These are phyloP conservation scores for Festucalex cinctus DNA, from an alignment of 2,113 vertebrate species.

Conservation along the genomic window DNA sequence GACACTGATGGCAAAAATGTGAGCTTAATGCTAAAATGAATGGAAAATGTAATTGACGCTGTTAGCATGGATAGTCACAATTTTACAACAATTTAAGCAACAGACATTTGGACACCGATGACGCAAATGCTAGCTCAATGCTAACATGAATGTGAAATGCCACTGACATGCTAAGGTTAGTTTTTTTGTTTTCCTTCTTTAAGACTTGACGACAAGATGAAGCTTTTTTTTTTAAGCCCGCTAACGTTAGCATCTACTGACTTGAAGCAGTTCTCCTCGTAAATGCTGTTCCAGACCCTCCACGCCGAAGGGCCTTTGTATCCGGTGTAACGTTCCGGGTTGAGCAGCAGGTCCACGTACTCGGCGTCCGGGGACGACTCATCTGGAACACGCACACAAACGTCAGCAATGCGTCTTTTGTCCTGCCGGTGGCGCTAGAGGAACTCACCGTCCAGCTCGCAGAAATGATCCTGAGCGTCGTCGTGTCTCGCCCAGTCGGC, in stretches of 20 bases:
- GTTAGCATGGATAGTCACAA: too few species aligned
- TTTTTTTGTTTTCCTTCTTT: too few species aligned
- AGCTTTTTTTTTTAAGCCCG: too few species aligned
- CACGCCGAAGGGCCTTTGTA: constrained; percentile 92
- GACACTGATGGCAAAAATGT: too few species aligned
- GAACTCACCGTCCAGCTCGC: constrained; percentile 86
- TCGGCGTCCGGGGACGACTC: constrained; percentile 88
- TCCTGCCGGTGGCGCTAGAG: background rate
- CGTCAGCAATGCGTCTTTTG: background rate
- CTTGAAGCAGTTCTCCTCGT: constrained; percentile 99
- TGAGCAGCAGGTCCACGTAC: constrained; percentile 90
- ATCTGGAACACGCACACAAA: constrained; percentile 69
- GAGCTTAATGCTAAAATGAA: too few species aligned
- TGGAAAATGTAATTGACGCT: too few species aligned
- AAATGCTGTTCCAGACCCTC: constrained; percentile 99
- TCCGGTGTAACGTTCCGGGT: constrained; percentile 89
- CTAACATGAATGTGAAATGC: too few species aligned
- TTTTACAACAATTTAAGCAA: too few species aligned
- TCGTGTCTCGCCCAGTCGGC: constrained; percentile 96
- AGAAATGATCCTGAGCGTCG: constrained; percentile 96
- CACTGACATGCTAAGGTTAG: too few species aligned
- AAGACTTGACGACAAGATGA: too few species aligned
- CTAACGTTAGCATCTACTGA: constrained; percentile 55
- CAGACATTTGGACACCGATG: too few species aligned
- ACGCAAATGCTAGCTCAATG: too few species aligned